These are phyloP conservation scores for Corythaeola cristata DNA, from an alignment of 2,113 vertebrate species.

Conservation along the genomic window DNA sequence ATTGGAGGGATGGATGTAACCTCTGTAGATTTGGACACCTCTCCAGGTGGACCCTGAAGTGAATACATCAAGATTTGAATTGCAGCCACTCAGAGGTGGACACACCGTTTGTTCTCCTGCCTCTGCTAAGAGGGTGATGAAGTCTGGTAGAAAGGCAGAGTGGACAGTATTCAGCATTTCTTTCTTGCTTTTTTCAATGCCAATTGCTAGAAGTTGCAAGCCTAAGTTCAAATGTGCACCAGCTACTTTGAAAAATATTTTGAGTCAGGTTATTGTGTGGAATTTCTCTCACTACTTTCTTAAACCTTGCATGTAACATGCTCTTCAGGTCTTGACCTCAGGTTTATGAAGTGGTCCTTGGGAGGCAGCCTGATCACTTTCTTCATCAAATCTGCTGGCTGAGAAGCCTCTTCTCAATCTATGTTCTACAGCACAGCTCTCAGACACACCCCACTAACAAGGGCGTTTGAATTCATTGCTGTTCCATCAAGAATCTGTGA, in stretches of 20 bases:
- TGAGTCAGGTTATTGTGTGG: not conserved
- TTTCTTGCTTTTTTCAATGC: not conserved
- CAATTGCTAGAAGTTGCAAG: not conserved
- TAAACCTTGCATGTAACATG: not conserved
- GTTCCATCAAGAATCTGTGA: not conserved
- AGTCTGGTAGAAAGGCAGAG: not conserved
- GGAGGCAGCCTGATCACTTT: not conserved
- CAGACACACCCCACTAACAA: rapidly evolving
- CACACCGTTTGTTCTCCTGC: rapidly evolving
- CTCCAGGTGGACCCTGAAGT: not conserved
- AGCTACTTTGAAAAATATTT: not conserved
- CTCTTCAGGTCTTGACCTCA: not conserved
- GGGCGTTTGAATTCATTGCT: not conserved
- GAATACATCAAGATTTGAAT: not conserved
- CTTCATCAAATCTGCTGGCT: not conserved
- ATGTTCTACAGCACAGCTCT: not conserved
- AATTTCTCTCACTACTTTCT: not conserved
- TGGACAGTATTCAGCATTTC: not conserved
- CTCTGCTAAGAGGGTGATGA: not conserved
- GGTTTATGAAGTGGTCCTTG: not conserved
- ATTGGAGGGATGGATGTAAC: not conserved
- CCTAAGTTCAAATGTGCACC: not conserved
- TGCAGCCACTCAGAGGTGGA: not conserved
- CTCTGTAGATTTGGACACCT: not conserved
- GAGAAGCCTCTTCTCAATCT: not conserved